Base-by-base conservation (phyloP, 2,888 invertebrate species). In the Cecidostiba fungosa region DNA sequence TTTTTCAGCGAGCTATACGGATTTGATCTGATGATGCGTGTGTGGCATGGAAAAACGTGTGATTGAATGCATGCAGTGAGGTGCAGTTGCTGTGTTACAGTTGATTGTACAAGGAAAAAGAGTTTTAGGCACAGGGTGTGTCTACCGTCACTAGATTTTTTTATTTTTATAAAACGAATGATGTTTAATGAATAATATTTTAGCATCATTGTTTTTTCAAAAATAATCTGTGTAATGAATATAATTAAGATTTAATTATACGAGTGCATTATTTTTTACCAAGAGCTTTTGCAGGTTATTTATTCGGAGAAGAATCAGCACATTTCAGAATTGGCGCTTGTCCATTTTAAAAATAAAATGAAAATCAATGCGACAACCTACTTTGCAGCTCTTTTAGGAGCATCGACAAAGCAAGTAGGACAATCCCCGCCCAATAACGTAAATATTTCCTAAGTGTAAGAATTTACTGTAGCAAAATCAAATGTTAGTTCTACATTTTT, bases 341-440 rank as follows among this genome's bases (percentile, higher is more conserved):
- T 70, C 62, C 50, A 81, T 81, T 84, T 76, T 50, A 12, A 19
- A 23, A 73, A 43, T 74, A 79, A 62, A 78, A 36, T 29, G 50
- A 84, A 50, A 74, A 80, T 78, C 80, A 80, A 80, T 80, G 70
- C n/a, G 26, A 36, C 36, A 32, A 36, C 59, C 54, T 29, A 50
- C 74, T 47, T 50, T 16, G 12, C 6, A 50, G n/a, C 39, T 29
- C 8, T 50, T 50, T 47, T 4, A 2, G 12, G 12, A 4, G 12
- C 69, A 3, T 70, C 10, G 10, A n/a, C n/a, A n/a, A 23, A 8
- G 5, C 23, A 59, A 59, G 23, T 59, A 8, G n/a, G 6, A 23
- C 23, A 23, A n/a, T n/a, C n/a, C 23, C 6, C 54, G 32, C n/a
- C n/a, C 43, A 59, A 59, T 50, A 50, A 50, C 50, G 50, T 50